Conservation (phyloP, 2,797 vertebrate species). For the Aeoliscus strigatus region DNA sequence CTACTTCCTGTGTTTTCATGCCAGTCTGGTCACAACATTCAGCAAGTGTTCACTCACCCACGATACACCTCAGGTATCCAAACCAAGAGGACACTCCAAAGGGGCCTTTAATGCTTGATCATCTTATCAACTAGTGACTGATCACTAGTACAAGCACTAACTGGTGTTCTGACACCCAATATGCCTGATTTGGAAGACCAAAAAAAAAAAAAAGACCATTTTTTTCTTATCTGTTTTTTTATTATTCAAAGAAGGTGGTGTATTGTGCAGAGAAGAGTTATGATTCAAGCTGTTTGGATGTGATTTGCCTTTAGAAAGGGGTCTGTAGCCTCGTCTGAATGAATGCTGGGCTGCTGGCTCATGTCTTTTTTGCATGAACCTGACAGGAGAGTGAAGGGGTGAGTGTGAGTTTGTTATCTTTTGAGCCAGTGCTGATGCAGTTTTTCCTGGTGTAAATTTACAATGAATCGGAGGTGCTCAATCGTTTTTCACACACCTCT, state of each 20-base stretch:
- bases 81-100: constrained; percentile 58
- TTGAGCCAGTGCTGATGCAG: constrained; percentile 44
- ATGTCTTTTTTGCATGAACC: constrained; percentile 54
- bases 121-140: constrained; percentile 34
- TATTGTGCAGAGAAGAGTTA: constrained; percentile 35
- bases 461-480: constrained; percentile 49
- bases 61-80: constrained; percentile 57
- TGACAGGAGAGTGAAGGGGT: constrained; percentile 32
- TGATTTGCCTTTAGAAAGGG: constrained; percentile 59
- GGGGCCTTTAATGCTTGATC: constrained; percentile 59
- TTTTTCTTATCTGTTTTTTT: constrained; percentile 28
- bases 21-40: constrained; percentile 19
- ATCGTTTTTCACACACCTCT: constrained; percentile 38
- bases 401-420: constrained; percentile 36
- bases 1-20: constrained; percentile 2
- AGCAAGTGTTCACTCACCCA: constrained; percentile 50
- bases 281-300: constrained; percentile 32
- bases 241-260: constrained; percentile 21
- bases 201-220: constrained; percentile 44
- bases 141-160: constrained; percentile 42
- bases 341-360: constrained; percentile 40
- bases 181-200: constrained; percentile 69
- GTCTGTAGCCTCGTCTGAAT: constrained; percentile 20
- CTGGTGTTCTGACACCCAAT: constrained; percentile 43
- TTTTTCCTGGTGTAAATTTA: constrained; percentile 36